Evolutionary conservation across 2,797 vertebrate species (phyloP), one percentile per base, ranked within the genome.

Genomic region (Dallia pectoralis): DNA sequence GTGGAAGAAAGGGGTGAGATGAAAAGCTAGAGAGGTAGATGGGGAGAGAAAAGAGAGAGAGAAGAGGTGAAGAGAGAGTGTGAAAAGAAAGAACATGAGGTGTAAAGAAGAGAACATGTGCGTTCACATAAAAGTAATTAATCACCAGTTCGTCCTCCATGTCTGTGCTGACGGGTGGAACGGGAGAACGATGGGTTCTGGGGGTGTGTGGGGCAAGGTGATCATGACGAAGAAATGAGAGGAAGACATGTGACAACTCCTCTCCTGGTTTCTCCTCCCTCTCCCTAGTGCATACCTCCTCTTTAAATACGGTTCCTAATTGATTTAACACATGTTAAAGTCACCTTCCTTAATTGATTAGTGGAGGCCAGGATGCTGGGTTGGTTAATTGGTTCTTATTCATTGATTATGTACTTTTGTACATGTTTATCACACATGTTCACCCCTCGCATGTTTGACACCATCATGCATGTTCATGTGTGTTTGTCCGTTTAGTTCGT

Each of bases 121-220:
- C 78, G 83, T 79, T 79, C 75, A 77, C 84, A 85, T 84, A 74
- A 89, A 89, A 70, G 71, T 66, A 80, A 25, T 56, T 25, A 56
- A 56, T 93, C 91, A 91, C 73, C 29, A 73, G 36, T 67, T 82
- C 80, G 79, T 87, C 84, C 79, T 81, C 73, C 56, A 79, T n/a
- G 76, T 79, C 86, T 81, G 75, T 76, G 79, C 81, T 90, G 90
- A 93, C 85, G 85, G 90, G 93, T 91, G 87, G 86, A 89, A 87
- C 79, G 18, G 33, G 78, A 85, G 89, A 91, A 87, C 87, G 86
- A 91, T 91, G 87, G 89, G 78, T 91, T 87, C 86, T 73, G 51
- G 51, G 51, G 40, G n/a, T 2, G 51, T 7, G 6, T 76, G 87
- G 75, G 62, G 85, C 84, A 87, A 87, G 86, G 82, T 77, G 79